These are phyloP conservation scores for Crambe crambe DNA, from an alignment of 37 sponge, comb jelly and placozoan genomes.

Conservation along the genomic window DNA sequence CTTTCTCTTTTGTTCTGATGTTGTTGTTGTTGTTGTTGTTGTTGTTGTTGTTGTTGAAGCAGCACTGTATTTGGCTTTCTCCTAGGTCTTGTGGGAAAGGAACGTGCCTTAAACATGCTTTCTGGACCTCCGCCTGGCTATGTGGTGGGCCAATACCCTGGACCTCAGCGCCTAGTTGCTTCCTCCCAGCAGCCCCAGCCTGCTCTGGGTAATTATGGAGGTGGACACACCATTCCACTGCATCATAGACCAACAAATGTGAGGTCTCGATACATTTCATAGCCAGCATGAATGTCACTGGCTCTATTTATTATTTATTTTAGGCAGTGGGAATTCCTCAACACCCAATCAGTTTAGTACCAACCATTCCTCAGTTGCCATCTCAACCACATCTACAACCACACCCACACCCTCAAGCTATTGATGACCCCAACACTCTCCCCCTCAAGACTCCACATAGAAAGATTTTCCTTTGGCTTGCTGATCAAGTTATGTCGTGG, in stretches of 20 bases:
- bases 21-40: too few relatives aligned
- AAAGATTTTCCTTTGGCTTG: constrained; percentile 42
- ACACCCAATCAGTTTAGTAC: neutral
- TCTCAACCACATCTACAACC: too few relatives aligned
- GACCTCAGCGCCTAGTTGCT: too few relatives aligned
- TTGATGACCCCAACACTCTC: neutral
- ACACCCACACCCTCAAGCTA: neutral
- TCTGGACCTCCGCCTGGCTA: neutral
- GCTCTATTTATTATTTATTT: neutral
- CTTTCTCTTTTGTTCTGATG: too few relatives aligned
- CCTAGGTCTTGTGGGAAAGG: too few relatives aligned
- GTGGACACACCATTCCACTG: too few relatives aligned
- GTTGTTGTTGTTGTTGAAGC: too few relatives aligned
- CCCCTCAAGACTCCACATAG: constrained; percentile 1
- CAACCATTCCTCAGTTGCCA: neutral
- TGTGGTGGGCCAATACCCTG: neutral
- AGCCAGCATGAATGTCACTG: neutral
- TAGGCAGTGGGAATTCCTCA: neutral
- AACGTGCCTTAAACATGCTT: neutral
- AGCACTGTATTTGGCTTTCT: too few relatives aligned
- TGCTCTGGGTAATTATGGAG: too few relatives aligned
- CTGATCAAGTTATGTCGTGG: constrained; percentile 35
- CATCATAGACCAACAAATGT: too few relatives aligned
- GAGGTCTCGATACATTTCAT: too few relatives aligned
- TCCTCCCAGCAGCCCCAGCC: too few relatives aligned